Conservation (phyloP, 2,888 invertebrate genomes). For the Aproaerema taeniolella region DNA sequence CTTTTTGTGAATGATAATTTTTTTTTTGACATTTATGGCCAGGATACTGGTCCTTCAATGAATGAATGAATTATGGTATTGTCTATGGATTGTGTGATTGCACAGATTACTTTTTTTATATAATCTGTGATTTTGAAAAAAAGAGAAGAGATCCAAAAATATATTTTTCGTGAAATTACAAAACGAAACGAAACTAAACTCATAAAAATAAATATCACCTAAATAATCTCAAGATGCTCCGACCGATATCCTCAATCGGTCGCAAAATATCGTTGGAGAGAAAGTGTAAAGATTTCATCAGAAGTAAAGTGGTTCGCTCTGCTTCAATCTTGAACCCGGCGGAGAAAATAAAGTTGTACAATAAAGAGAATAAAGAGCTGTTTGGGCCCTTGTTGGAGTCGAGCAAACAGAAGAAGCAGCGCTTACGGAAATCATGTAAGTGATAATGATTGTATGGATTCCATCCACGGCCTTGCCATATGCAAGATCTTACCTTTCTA, state of each 20-base stretch:
- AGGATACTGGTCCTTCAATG: too few species aligned
- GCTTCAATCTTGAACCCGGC: slow-evolving; percentile 62
- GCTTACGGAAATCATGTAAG: slow-evolving; percentile 55
- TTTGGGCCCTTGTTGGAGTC: slow-evolving; percentile 72
- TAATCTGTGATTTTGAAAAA: too few species aligned
- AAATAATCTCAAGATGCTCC: too few species aligned
- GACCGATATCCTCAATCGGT: slow-evolving; percentile 47
- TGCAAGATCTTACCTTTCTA: slow-evolving; percentile 1
- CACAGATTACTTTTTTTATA: too few species aligned
- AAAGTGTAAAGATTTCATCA: slow-evolving; percentile 46
- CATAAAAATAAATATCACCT: too few species aligned
- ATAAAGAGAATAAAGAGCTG: slow-evolving; percentile 67
- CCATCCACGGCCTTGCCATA: slow-evolving; percentile 42
- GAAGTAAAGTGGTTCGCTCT: slow-evolving; percentile 60
- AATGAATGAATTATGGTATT: too few species aligned
- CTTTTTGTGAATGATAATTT: too few species aligned
- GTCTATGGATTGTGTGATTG: too few species aligned
- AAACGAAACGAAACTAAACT: too few species aligned
- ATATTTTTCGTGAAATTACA: too few species aligned
- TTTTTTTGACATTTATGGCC: too few species aligned
- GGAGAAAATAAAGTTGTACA: slow-evolving; percentile 60
- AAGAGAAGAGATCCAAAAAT: too few species aligned
- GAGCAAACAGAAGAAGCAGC: slow-evolving; percentile 58
- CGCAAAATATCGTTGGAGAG: slow-evolving; percentile 42
- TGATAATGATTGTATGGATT: slow-evolving; percentile 32